These are phyloP conservation scores for Ctenosaura bakeri DNA, from an alignment of 2,797 vertebrate genomes.

Conservation along the genomic window DNA sequence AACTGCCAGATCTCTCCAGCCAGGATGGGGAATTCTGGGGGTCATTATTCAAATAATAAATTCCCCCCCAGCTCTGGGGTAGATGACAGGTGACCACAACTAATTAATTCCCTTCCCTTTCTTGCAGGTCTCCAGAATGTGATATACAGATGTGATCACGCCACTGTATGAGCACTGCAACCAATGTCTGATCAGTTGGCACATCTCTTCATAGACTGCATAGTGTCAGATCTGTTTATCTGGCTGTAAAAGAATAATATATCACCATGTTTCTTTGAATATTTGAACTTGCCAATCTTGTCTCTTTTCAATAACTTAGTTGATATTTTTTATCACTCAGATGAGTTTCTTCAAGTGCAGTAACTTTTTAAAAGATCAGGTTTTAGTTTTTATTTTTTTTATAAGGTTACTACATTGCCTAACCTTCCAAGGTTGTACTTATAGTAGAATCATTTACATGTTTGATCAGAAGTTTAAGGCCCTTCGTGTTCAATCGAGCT, in stretches of 20 bases:
- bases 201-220: not conserved
- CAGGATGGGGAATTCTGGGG: no score
- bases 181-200: not conserved
- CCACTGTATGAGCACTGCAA: not conserved
- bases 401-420: not conserved
- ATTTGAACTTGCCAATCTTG: not conserved
- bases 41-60: no score
- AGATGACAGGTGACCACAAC: no score
- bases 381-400: not conserved
- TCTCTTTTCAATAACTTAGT: not conserved
- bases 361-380: not conserved
- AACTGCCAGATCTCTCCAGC: no score
- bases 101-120: not conserved
- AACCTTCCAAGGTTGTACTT: not conserved
- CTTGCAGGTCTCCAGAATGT: no score
- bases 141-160: not conserved
- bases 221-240: not conserved
- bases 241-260: not conserved
- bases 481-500: not conserved
- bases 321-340: not conserved
- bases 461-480: not conserved
- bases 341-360: not conserved
- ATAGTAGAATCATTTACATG: not conserved
- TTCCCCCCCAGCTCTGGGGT: no score
- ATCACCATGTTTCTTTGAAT: not conserved